A percentile compares a stretch with the other conserved stretches of the same genome.
Conservation (phyloP, 2,888 invertebrate genomes). For the Rhabditoides inermis region DNA sequence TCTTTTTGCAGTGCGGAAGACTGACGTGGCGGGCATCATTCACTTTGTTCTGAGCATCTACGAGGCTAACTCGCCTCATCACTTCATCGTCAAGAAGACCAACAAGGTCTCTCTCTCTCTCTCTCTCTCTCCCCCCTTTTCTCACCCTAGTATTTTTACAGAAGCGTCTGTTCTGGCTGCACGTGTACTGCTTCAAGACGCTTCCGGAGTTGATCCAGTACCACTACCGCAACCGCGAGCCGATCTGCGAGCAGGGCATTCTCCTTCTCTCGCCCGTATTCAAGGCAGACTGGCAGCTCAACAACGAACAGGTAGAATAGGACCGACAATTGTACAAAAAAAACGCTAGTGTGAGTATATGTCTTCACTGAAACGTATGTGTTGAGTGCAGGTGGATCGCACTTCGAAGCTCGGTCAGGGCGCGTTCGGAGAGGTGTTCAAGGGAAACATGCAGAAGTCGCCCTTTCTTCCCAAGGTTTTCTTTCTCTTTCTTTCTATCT, state of each 20-base stretch:
- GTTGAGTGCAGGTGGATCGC: neutral
- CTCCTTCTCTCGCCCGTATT: conserved; percentile 9
- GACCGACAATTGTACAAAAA: neutral
- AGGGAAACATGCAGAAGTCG: conserved; percentile 15
- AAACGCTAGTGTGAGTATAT: neutral
- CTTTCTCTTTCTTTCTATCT: too few species aligned
- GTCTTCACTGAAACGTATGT: neutral
- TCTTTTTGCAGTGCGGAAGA: conserved; percentile 13
- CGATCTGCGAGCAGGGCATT: conserved; percentile 8
- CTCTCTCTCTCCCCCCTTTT: neutral
- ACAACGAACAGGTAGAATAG: conserved; percentile 22
- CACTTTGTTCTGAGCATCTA: conserved; percentile 19
- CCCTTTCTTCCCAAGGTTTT: too few species aligned
- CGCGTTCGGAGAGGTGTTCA: conserved; percentile 26
- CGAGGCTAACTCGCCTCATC: conserved; percentile 7
- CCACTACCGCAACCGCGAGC: conserved; percentile 18
- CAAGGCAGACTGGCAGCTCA: conserved; percentile 25
- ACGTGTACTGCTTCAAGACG: conserved; percentile 22
- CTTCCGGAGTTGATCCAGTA: conserved; percentile 24
- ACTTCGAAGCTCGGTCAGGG: conserved; percentile 18
- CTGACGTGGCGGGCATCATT: conserved; percentile 11
- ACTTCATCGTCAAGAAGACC: conserved; percentile 23
- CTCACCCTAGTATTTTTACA: conserved; percentile 5
- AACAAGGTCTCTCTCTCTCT: conserved; percentile 8
- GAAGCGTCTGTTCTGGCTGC: conserved; percentile 25